phyloP scores from a whole-genome alignment of 2,113 vertebrate genomes.

The Rhadina sibilatrix region DNA sequence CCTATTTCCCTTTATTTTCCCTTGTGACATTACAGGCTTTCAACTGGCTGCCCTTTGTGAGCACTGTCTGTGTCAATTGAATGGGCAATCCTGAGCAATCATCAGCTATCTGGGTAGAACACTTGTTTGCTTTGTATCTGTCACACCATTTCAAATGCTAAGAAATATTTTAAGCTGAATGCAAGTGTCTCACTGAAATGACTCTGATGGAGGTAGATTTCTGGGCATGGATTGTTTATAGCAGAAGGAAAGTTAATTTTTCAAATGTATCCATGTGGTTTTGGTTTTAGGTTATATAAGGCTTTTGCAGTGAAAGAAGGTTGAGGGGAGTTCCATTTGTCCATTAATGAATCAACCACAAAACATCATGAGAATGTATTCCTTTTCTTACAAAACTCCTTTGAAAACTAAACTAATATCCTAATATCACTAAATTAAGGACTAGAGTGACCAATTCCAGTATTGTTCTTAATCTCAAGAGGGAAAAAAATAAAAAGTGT shows the following conservation, averaged over 20 bases:
- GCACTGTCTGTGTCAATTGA: background rate
- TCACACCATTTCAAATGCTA: background rate
- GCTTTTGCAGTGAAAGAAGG: conserved; percentile 66
- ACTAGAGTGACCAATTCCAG: background rate
- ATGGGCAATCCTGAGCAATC: background rate
- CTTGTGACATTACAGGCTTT: background rate
- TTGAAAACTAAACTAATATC: background rate
- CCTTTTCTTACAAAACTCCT: background rate
- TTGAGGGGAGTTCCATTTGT: conserved; percentile 75
- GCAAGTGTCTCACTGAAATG: background rate
- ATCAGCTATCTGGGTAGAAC: background rate
- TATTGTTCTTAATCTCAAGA: background rate
- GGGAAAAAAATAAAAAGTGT: background rate
- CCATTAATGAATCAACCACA: background rate
- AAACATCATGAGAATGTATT: background rate
- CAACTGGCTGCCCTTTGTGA: background rate
- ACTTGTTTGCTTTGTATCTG: background rate
- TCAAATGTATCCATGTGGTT: background rate
- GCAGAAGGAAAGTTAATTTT: background rate
- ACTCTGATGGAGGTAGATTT: background rate
- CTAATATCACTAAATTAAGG: background rate
- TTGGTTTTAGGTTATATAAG: conserved; percentile 69
- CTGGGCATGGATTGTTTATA: background rate
- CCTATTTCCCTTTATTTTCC: background rate
- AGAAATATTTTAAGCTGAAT: background rate